Conservation (phyloP, 2,113 vertebrate species). For the Triplophysa rosa region DNA sequence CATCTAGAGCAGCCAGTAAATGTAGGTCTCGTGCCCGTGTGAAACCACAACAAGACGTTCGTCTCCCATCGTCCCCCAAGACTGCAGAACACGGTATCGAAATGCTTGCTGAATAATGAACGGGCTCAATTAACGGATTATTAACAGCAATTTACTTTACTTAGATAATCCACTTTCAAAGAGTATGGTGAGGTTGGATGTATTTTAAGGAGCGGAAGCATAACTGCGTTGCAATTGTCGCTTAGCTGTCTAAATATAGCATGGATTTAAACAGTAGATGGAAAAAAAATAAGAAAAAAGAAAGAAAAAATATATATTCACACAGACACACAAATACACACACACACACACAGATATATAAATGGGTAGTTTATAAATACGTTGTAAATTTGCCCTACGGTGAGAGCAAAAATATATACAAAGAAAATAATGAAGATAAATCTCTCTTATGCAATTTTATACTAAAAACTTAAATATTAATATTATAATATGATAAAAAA, state of each 20-base stretch:
- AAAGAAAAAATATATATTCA: too few species aligned
- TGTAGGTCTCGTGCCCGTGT: neutral
- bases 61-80: slow-evolving; percentile 29
- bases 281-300: neutral
- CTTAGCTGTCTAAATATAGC: slow-evolving; percentile 7
- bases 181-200: neutral
- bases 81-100: slow-evolving; percentile 40
- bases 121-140: slow-evolving; percentile 56
- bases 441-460: too few species aligned
- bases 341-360: too few species aligned
- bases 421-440: too few species aligned
- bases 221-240: neutral
- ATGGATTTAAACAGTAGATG: neutral
- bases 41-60: slow-evolving; percentile 37
- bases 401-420: too few species aligned
- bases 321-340: too few species aligned
- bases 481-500: too few species aligned
- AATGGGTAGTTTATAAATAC: too few species aligned
- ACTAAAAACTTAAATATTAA: too few species aligned
- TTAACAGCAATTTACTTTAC: slow-evolving; percentile 51
- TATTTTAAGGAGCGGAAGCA: slow-evolving; percentile 4
- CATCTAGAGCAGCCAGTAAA: slow-evolving; percentile 6
- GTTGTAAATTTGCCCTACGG: too few species aligned
- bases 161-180: slow-evolving; percentile 37
- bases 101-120: slow-evolving; percentile 55